Percentiles rank a stretch among this genome's conserved stretches.
These are phyloP conservation scores for Bradypodion pumilum DNA, from an alignment of 2,797 vertebrate species.

Conservation along the genomic window DNA sequence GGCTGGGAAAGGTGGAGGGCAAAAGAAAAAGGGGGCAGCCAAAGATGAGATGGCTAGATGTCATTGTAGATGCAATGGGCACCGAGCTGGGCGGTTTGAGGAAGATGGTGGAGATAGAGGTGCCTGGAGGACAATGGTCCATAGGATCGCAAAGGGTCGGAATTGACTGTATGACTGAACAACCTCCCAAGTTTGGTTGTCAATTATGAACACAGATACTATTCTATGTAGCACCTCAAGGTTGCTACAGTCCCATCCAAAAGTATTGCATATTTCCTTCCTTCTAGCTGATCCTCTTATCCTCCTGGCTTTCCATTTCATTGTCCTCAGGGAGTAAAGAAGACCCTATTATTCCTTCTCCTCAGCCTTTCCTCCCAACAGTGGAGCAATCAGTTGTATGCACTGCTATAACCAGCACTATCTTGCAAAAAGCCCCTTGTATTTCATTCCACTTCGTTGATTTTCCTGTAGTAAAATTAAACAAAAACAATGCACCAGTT, in stretches of 20 bases:
- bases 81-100: too few relatives aligned
- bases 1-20: too few relatives aligned
- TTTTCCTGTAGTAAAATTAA: too few relatives aligned
- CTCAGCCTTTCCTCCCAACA: background rate
- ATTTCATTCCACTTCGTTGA: background rate
- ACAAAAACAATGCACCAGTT: too few relatives aligned
- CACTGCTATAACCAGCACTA: background rate
- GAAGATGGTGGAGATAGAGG: too few relatives aligned
- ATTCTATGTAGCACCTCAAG: background rate
- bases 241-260: background rate
- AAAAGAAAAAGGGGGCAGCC: too few relatives aligned
- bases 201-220: background rate
- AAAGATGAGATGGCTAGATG: too few relatives aligned
- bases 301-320: background rate
- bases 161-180: too few relatives aligned
- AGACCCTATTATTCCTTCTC: background rate
- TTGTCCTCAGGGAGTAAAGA: background rate
- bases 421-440: background rate
- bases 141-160: too few relatives aligned
- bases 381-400: background rate
- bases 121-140: too few relatives aligned
- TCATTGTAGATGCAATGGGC: too few relatives aligned
- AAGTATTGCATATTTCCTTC: background rate
- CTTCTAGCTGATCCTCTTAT: background rate
- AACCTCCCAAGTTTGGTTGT: background rate